Base-by-base conservation (phyloP, 92 coral and sea anemone species). In the Phenganax subtilis region DNA sequence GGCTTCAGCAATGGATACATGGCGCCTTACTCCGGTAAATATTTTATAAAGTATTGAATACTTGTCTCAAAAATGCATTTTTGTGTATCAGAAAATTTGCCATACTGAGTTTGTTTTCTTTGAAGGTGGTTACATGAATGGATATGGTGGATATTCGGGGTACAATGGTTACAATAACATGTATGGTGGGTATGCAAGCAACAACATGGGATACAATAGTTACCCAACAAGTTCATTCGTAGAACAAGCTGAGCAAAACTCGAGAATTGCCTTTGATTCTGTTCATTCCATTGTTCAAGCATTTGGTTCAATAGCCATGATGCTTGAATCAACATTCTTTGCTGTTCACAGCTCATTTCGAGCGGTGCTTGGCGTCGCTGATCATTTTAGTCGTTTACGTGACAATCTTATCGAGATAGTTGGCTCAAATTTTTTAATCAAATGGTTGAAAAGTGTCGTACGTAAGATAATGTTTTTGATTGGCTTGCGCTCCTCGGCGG, bases 271-370 rank as follows among this genome's bases (percentile, higher is more conserved):
- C 3, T 94, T 94, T 75, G 97, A 94, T 81, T 94, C 98, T 25
- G 91, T 94, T 7, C 97, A 90, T 66, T 90, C 98, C 15, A 90
- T 94, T 47, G 98, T 94, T 44, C 98, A 94, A 55, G 98, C 98
- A 6, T 94, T 94, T 89, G 98, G 98, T 28, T 94, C 98, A 11
- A 89, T 94, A 53, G 93, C 98, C 2, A 94, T 92, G 98, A 94
- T 94, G 98, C 72, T 94, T 64, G 98, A 94, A 51, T 94, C 98
- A 61, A 94, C 98, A 0, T 97, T 92, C 76, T 94, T 94, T 90
- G 98, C 98, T 12, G 91, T 94, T 80, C 86, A 81, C 11, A 94
- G 91, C 72, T 87, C 98, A 25, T 94, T 94, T 76, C 77, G 89
- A 64, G 98, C 98, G 31, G 98, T 94, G 53, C 84, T 94, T 51